Evolutionary conservation across 2,888 invertebrate species (phyloP).

Genomic region (Campaea margaritaria): DNA sequence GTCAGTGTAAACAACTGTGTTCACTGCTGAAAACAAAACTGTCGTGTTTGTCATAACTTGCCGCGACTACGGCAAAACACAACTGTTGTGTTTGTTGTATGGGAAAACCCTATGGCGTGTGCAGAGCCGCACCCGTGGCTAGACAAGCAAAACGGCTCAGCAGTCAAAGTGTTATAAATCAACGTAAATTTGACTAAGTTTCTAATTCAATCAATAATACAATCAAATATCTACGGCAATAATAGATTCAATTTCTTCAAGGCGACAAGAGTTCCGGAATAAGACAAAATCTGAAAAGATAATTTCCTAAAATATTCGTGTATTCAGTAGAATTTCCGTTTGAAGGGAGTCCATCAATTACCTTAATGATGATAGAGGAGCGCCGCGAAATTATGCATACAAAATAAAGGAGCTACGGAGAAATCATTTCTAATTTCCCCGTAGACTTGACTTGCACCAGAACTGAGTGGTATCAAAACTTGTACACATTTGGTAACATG

Average conservation of each 20-base stretch:
- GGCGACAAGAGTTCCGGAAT: slow-evolving; percentile 20
- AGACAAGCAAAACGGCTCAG: too few relatives aligned
- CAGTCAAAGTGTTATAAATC: too few relatives aligned
- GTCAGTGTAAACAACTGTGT: too few relatives aligned
- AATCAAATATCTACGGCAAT: too few relatives aligned
- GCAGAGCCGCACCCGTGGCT: too few relatives aligned
- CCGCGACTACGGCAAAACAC: too few relatives aligned
- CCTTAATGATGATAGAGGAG: slow-evolving; percentile 42
- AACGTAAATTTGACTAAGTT: too few relatives aligned
- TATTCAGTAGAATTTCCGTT: slow-evolving; percentile 32
- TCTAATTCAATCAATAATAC: too few relatives aligned
- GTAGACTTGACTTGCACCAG: slow-evolving; percentile 23
- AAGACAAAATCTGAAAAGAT: slow-evolving; percentile 28
- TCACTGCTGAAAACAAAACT: too few relatives aligned
- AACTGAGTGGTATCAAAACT: background rate
- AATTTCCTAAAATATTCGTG: slow-evolving; percentile 30
- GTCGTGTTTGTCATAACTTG: too few relatives aligned
- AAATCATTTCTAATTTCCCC: slow-evolving; percentile 39
- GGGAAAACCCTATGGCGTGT: too few relatives aligned
- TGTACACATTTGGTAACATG: background rate
- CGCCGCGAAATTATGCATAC: slow-evolving; percentile 35
- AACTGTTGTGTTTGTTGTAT: too few relatives aligned
- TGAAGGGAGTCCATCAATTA: slow-evolving; percentile 40
- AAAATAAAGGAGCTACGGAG: slow-evolving; percentile 29
- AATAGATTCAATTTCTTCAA: slow-evolving; percentile 27